Conservation (phyloP, 2,888 invertebrate genomes). For the Ormyrus rosae region DNA sequence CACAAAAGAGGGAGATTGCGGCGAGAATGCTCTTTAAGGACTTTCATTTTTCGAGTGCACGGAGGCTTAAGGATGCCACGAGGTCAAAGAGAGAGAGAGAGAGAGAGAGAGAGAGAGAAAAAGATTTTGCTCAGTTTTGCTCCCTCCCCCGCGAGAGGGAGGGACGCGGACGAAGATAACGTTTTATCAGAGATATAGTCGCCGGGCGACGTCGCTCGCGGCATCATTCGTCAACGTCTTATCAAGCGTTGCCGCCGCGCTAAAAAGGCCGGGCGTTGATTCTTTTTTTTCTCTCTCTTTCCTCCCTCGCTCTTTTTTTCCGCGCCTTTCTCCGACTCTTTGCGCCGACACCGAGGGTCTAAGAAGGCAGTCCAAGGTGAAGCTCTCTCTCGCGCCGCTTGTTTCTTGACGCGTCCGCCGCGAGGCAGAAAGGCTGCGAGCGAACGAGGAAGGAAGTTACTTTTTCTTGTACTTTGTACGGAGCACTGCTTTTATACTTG, state of each 20-base stretch:
- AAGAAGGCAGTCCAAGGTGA: conserved; percentile 3
- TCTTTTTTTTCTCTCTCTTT: conserved; percentile 24
- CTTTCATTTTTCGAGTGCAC: conserved; percentile 51
- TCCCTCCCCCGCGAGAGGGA: conserved; percentile 7
- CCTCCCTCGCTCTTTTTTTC: neutral
- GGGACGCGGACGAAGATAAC: neutral
- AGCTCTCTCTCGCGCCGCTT: neutral
- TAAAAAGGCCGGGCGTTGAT: conserved; percentile 48
- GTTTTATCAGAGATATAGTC: conserved; percentile 64
- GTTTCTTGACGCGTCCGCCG: neutral
- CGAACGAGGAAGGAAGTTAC: neutral
- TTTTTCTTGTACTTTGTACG: neutral
- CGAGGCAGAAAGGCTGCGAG: neutral
- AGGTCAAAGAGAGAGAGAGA: conserved; percentile 29
- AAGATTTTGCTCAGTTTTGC: conserved; percentile 14
- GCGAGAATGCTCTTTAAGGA: conserved; percentile 37
- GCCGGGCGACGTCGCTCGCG: conserved; percentile 57
- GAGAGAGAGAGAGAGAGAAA: neutral
- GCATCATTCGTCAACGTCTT: conserved; percentile 72
- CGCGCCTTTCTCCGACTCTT: neutral
- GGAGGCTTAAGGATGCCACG: conserved; percentile 47
- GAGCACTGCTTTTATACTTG: too few species aligned
- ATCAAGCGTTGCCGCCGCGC: conserved; percentile 62
- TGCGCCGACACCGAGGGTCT: neutral
- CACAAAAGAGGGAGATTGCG: conserved; percentile 40